These are phyloP conservation scores for Nowickia ferox DNA, from an alignment of 2,888 invertebrate genomes.

Conservation along the genomic window DNA sequence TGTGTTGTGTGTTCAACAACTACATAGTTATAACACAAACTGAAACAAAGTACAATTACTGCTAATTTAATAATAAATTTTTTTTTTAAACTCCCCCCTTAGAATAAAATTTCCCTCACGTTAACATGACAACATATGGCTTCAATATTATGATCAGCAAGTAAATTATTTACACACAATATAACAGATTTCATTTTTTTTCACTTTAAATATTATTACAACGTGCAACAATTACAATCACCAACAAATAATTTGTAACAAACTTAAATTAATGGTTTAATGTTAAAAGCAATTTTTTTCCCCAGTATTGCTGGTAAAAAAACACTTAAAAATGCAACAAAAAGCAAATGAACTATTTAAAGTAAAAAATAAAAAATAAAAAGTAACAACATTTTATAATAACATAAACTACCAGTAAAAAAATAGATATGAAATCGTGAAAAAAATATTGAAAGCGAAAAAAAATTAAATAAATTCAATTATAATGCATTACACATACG, in stretches of 20 bases:
- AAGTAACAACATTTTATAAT: no score
- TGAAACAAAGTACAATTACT: background rate
- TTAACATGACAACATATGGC: constrained; percentile 63
- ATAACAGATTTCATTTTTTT: background rate
- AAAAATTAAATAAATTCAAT: no score
- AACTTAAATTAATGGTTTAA: constrained; percentile 16
- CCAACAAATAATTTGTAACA: constrained; percentile 16
- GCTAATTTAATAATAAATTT: background rate
- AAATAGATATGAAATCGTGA: no score
- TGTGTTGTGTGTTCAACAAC: no score
- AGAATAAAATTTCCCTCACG: constrained; percentile 23
- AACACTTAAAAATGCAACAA: background rate
- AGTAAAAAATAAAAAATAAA: background rate
- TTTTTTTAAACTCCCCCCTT: background rate
- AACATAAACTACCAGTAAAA: no score
- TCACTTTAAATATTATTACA: background rate
- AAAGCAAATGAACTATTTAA: background rate
- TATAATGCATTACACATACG: no score
- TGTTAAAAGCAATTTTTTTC: background rate
- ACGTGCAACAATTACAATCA: constrained; percentile 34
- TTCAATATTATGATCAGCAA: constrained; percentile 62
- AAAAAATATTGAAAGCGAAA: no score
- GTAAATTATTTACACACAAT: constrained; percentile 40
- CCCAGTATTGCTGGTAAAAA: background rate
- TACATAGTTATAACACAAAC: no score